Percentiles rank a stretch among this genome's conserved stretches.
Conservation (phyloP, 2,113 vertebrate genomes). For the Bubo bubo region DNA sequence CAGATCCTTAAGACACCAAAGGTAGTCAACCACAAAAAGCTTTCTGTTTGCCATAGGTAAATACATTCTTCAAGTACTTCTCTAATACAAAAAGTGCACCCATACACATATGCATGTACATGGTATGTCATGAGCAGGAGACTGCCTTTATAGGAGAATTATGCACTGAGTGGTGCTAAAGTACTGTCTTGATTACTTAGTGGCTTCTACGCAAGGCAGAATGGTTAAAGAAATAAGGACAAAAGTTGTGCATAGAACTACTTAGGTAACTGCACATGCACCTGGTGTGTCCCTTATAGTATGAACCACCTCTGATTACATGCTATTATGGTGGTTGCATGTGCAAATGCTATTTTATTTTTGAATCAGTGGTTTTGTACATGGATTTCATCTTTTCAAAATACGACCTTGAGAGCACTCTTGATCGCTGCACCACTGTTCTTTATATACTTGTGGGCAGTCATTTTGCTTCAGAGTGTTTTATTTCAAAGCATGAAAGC, state of each 20-base stretch:
- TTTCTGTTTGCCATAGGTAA: not conserved
- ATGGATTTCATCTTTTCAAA: not conserved
- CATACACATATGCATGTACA: accelerated
- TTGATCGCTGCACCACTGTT: not conserved
- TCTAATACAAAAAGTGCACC: not conserved
- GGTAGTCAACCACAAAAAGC: not conserved
- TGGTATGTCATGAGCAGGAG: not conserved
- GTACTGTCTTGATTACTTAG: not conserved
- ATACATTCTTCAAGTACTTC: not conserved
- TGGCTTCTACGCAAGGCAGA: not conserved
- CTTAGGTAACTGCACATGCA: not conserved
- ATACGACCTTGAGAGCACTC: not conserved
- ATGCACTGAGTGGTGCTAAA: not conserved
- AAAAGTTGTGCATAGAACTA: not conserved
- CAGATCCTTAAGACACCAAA: not conserved
- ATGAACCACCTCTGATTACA: not conserved
- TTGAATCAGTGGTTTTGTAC: not conserved
- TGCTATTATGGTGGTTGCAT: not conserved
- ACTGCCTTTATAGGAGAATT: not conserved
- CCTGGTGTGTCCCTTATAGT: not conserved
- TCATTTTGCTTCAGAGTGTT: conserved; percentile 31
- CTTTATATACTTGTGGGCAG: conserved; percentile 7
- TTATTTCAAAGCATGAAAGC: conserved; percentile 65
- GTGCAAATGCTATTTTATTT: not conserved
- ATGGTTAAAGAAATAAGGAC: not conserved